A percentile compares a stretch with the other conserved stretches of the same genome.
Evolutionary conservation across 2,113 vertebrate species (phyloP).

Genomic region (Toxostoma redivivum): DNA sequence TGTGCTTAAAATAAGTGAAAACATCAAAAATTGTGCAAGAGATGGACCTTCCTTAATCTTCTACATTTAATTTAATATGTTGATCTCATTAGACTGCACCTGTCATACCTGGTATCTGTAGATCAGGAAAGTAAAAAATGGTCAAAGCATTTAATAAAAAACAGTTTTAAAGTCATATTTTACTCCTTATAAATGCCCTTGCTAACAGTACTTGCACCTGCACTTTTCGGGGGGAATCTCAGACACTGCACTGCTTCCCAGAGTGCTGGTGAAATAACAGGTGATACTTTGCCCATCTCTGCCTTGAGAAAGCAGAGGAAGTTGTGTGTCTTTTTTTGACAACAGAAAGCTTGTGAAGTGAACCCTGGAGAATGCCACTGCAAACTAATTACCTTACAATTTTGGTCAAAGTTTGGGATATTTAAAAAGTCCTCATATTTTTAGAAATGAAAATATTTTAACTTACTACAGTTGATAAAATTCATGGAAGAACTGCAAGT

Average conservation of each 20-base stretch:
- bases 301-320: background rate
- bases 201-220: background rate
- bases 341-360: background rate
- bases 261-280: background rate
- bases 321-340: background rate
- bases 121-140: background rate
- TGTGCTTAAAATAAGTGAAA: constrained; percentile 29
- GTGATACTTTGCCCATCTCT: background rate
- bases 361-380: background rate
- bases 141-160: background rate
- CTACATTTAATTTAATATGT: background rate
- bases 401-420: background rate
- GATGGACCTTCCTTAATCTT: background rate
- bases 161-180: background rate
- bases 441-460: background rate
- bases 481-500: background rate
- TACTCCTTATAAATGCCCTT: background rate
- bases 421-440: background rate
- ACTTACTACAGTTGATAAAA: background rate
- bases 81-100: background rate
- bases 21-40: background rate
- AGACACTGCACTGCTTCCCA: background rate
- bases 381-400: background rate
- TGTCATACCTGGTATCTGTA: background rate
- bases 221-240: background rate